phyloP scores from a whole-genome alignment of 2,888 invertebrate species.

The Volucella zonaria region DNA sequence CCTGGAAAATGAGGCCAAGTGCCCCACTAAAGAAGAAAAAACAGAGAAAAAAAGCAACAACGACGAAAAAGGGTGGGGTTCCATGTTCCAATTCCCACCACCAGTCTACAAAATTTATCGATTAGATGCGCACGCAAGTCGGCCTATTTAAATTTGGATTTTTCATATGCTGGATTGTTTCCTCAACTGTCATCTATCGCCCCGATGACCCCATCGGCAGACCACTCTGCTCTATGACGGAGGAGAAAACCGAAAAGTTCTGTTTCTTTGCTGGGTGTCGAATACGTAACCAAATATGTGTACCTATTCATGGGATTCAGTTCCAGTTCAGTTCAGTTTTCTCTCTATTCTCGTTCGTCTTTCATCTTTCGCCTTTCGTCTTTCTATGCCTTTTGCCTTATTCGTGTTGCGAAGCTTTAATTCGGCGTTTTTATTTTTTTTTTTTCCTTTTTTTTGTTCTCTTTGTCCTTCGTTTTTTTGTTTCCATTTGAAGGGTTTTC shows the following conservation, averaged over 20 bases:
- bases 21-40: conserved; percentile 56
- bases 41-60: conserved; percentile 29
- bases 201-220: neutral
- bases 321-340: conserved; percentile 24
- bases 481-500: conserved; percentile 53
- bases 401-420: neutral
- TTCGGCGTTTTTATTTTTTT: conserved; percentile 44
- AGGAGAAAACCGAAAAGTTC: conserved; percentile 41
- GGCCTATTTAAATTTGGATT: conserved; percentile 71
- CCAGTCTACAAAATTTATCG: conserved; percentile 70
- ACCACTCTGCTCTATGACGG: too few species aligned
- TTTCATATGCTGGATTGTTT: conserved; percentile 51
- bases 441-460: conserved; percentile 8
- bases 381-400: neutral
- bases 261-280: conserved; percentile 29
- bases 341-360: too few species aligned
- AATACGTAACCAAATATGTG: conserved; percentile 64
- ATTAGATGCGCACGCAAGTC: conserved; percentile 75
- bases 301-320: neutral
- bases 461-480: conserved; percentile 23
- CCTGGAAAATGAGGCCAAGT: conserved; percentile 55
- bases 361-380: neutral
- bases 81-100: conserved; percentile 26
- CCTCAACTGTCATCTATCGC: neutral
- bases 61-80: conserved; percentile 10